Evolutionary conservation across 2,888 invertebrate genomes (phyloP).

Genomic region (Cheilosia soror): DNA sequence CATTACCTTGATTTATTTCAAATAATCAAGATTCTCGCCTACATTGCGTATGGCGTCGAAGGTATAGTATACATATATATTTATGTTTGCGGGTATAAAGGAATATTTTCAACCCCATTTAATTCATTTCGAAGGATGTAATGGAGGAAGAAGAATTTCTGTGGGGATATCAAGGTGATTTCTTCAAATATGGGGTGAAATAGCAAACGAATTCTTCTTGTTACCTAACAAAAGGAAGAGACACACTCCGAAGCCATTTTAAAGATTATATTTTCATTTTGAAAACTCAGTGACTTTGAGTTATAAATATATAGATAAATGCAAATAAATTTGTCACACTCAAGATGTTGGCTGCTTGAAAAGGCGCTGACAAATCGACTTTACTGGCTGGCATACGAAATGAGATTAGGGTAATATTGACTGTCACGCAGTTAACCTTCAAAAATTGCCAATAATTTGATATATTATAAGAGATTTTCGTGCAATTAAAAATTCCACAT

Average conservation of each 20-base stretch:
- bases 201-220: constrained; percentile 17
- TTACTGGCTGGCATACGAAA: constrained; percentile 1
- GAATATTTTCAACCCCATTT: constrained; percentile 62
- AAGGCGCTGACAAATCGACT: constrained; percentile 23
- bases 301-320: neutral
- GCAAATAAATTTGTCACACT: constrained; percentile 32
- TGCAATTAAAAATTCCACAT: neutral
- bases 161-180: constrained; percentile 53
- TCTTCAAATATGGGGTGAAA: constrained; percentile 2
- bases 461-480: no score
- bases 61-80: no score
- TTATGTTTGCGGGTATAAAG: constrained; percentile 10
- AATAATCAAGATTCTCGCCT: constrained; percentile 66
- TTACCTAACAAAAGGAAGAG: constrained; percentile 2
- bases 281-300: neutral
- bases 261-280: constrained; percentile 10
- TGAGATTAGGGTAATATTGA: neutral
- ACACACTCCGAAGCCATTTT: constrained; percentile 5
- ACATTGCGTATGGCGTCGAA: neutral
- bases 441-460: no score
- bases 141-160: constrained; percentile 25
- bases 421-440: neutral
- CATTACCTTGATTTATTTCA: constrained; percentile 72
- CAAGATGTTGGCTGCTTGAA: constrained; percentile 1
- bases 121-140: constrained; percentile 57